Base-by-base conservation (phyloP, 2,113 vertebrate species). In the Cariama cristata region DNA sequence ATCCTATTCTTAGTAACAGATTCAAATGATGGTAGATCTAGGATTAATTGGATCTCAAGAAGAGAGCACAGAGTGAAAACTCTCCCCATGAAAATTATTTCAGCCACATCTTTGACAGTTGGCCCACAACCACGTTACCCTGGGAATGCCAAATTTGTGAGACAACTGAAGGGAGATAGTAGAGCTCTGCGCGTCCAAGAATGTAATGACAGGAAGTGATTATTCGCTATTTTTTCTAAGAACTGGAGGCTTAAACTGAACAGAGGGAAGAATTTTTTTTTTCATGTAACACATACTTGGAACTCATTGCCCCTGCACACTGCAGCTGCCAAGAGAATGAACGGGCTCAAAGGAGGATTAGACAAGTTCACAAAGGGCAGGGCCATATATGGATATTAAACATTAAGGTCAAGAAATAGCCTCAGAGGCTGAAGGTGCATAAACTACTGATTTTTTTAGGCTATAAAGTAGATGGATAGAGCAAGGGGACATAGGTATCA, bases 31-130 rank as follows among this genome's bases (percentile, higher is more conserved):
- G 42, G 58, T 20, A 94, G 71, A 79, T 59, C 33, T 64, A 92
- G 33, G 49, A 91, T 64, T 87, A 68, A 88, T 75, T 21, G 60
- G 44, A 40, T 92, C 53, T 79, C 72, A 52, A 50, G 64, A 59
- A 88, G 21, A 75, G 21, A 91, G 42, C 2, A 5, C 7, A 72
- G 79, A 79, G 33, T 42, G 53, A 86, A 76, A 63, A 79, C 26
- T 52, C 44, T 55, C 21, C 23, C 44, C 0, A 2, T 79, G 84
- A 96, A 96, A 91, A 91, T 75, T 0, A 92, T 86, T 95, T 91
- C 86, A 94, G 92, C 38, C 60, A 68, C 64, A 76, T 85, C 86
- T 86, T 64, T 88, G 76, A 96, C 86, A 96, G 91, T 30, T 95
- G 92, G 56, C 64, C 66, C 40, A 75, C 33, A 89, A 72, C 40